These are phyloP conservation scores for Hesperophylax magnus DNA, from an alignment of 1,140 invertebrate genomes.

Conservation along the genomic window DNA sequence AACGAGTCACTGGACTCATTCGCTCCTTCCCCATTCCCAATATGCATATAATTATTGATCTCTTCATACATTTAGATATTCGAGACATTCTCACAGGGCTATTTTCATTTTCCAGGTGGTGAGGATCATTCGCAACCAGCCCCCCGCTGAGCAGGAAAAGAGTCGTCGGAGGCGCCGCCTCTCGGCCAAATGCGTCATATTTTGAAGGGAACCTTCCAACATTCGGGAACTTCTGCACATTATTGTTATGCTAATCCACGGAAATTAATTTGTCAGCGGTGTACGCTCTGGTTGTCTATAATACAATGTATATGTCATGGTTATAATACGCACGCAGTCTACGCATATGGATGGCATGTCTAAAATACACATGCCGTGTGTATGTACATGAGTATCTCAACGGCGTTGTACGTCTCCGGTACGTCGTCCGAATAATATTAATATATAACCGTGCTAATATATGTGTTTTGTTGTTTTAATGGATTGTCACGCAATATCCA, in stretches of 20 bases:
- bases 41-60: too few relatives aligned
- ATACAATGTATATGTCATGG: too few relatives aligned
- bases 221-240: slow-evolving; percentile 2
- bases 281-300: slow-evolving; percentile 24
- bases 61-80: too few relatives aligned
- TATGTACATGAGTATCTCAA: not conserved
- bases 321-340: too few relatives aligned
- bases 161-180: slow-evolving; percentile 71
- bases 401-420: not conserved
- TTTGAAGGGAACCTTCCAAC: slow-evolving; percentile 63
- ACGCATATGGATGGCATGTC: too few relatives aligned
- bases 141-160: slow-evolving; percentile 78
- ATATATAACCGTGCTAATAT: not conserved
- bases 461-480: slow-evolving; percentile 4
- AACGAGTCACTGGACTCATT: too few relatives aligned
- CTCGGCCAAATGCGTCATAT: slow-evolving; percentile 70
- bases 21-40: too few relatives aligned
- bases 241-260: slow-evolving; percentile 31
- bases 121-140: slow-evolving; percentile 82
- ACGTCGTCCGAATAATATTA: not conserved
- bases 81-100: too few relatives aligned
- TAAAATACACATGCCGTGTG: too few relatives aligned
- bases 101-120: slow-evolving; percentile 72
- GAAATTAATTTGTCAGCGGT: not conserved
- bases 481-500: not conserved